These are phyloP conservation scores for Cyanistes caeruleus DNA, from an alignment of 2,113 vertebrate genomes.

Conservation along the genomic window DNA sequence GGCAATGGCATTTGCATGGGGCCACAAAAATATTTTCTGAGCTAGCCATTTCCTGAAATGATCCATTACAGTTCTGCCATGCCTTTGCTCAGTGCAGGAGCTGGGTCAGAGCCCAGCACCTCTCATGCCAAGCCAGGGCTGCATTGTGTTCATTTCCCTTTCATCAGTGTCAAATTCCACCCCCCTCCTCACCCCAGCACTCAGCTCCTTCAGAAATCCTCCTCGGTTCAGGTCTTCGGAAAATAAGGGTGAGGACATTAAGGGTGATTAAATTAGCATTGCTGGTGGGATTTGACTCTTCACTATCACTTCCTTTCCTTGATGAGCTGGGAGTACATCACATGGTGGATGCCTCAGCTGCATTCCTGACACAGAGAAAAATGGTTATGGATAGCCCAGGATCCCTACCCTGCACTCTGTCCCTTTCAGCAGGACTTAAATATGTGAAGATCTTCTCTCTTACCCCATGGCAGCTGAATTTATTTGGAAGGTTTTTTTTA, in stretches of 20 bases:
- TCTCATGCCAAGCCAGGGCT: neutral
- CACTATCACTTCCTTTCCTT: neutral
- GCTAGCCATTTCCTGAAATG: neutral
- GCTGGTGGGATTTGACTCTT: neutral
- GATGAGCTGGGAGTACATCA: neutral
- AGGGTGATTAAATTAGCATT: neutral
- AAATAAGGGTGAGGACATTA: neutral
- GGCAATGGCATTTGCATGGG: neutral
- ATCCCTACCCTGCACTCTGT: neutral
- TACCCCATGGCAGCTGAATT: neutral
- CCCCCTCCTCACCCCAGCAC: accelerated
- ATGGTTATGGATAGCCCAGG: neutral
- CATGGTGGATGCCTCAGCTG: accelerated
- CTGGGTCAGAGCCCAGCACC: neutral
- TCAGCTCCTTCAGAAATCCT: neutral
- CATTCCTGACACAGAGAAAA: neutral
- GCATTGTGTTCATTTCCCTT: accelerated
- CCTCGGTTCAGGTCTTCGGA: neutral
- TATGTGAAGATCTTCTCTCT: neutral
- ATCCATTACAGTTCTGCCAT: neutral
- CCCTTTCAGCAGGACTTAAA: accelerated
- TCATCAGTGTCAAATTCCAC: neutral
- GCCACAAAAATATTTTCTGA: accelerated
- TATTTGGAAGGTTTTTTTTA: neutral
- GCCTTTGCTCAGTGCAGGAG: neutral